These are phyloP conservation scores for Sula dactylatra DNA, from an alignment of 2,113 vertebrate genomes.

Conservation along the genomic window DNA sequence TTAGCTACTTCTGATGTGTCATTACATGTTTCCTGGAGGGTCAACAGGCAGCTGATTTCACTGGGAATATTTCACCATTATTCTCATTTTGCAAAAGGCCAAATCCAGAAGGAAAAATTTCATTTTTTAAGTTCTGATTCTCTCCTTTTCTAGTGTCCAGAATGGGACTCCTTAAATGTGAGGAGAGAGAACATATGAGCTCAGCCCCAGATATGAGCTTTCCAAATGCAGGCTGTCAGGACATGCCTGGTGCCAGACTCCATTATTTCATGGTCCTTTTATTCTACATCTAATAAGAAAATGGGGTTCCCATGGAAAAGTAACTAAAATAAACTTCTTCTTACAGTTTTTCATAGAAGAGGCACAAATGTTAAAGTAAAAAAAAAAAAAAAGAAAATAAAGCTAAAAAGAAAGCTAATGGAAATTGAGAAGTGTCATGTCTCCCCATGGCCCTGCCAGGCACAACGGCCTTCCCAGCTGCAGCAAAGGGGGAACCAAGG, in stretches of 20 bases:
- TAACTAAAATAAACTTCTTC: not conserved
- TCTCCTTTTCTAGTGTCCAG: not conserved
- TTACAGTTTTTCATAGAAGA: not conserved
- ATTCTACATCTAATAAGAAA: not conserved
- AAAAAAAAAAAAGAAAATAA: not conserved
- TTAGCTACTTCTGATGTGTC: not conserved
- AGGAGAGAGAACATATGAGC: not conserved
- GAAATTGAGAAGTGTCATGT: not conserved
- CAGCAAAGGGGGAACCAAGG: not conserved
- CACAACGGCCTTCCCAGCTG: rapidly evolving
- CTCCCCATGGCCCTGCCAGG: not conserved
- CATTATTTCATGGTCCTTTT: not conserved
- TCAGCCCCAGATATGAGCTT: not conserved
- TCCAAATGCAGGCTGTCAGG: not conserved
- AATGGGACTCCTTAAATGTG: not conserved
- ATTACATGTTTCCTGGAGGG: not conserved
- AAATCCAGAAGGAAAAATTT: not conserved
- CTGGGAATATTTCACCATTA: not conserved
- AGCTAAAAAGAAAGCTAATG: not conserved
- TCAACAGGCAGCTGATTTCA: not conserved
- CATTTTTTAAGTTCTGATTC: not conserved
- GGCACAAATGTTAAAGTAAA: not conserved
- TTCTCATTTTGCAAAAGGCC: not conserved
- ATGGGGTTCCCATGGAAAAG: not conserved
- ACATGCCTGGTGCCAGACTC: not conserved